Percentiles rank a stretch among this genome's conserved stretches.
Evolutionary conservation across 2,888 invertebrate genomes (phyloP).

Genomic region (Blera fallax): DNA sequence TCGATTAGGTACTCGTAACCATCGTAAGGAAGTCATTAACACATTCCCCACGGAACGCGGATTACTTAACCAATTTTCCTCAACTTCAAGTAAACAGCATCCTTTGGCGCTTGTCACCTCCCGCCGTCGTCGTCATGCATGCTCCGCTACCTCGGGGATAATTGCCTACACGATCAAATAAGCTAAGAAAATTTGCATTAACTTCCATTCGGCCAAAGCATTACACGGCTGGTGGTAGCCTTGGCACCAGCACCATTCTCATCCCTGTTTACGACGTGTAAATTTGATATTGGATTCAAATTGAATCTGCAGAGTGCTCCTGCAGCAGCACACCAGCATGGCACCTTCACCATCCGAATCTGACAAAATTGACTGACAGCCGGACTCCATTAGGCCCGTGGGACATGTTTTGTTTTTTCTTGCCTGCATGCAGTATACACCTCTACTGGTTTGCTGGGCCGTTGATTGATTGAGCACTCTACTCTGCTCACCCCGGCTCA

Average conservation of each 20-base stretch:
- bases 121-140: background rate
- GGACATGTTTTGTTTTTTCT: slow-evolving; percentile 25
- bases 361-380: slow-evolving; percentile 68
- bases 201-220: slow-evolving; percentile 14
- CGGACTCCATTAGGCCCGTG: slow-evolving; percentile 63
- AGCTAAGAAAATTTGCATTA: slow-evolving; percentile 43
- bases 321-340: background rate
- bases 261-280: slow-evolving; percentile 55
- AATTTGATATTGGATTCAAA: slow-evolving; percentile 54
- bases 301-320: slow-evolving; percentile 45
- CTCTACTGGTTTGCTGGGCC: slow-evolving; percentile 32
- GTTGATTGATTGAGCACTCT: slow-evolving; percentile 66
- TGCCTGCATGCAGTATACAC: background rate
- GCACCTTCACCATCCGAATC: slow-evolving; percentile 49
- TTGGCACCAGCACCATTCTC: slow-evolving; percentile 9
- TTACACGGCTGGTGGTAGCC: background rate
- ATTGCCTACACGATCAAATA: slow-evolving; percentile 37
- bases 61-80: slow-evolving; percentile 14
- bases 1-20: background rate
- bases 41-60: slow-evolving; percentile 12
- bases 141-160: slow-evolving; percentile 43
- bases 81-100: slow-evolving; percentile 8
- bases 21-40: background rate
- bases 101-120: slow-evolving; percentile 46
- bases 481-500: slow-evolving; percentile 54